A percentile compares a stretch with the other conserved stretches of the same genome.
These are phyloP conservation scores for Drosophila setosimentum DNA, from an alignment of 2,888 invertebrate species.

Conservation along the genomic window DNA sequence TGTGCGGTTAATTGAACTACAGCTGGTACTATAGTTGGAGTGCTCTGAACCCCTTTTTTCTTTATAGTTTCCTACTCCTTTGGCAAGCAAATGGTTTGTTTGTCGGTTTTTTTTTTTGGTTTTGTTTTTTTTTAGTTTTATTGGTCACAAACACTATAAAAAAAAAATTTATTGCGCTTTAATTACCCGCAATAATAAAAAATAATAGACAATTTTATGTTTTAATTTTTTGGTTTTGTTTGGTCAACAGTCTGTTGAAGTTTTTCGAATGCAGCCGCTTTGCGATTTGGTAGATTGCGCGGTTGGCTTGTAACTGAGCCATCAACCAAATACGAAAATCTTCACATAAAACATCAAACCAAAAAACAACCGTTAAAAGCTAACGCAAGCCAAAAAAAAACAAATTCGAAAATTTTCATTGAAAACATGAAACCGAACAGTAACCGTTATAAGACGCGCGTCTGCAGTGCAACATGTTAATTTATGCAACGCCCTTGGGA, in stretches of 20 bases:
- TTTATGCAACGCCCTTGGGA: constrained; percentile 78
- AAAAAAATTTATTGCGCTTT: not conserved
- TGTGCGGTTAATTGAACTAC: not conserved
- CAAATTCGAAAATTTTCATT: not conserved
- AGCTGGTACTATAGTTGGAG: not conserved
- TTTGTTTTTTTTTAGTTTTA: not conserved
- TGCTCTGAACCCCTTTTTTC: constrained; percentile 2
- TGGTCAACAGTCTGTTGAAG: constrained; percentile 1
- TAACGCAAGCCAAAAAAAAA: constrained; percentile 30
- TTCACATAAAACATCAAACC: constrained; percentile 6
- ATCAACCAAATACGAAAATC: constrained; percentile 29
- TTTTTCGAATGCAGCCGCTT: constrained; percentile 9
- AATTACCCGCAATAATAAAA: constrained; percentile 15
- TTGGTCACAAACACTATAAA: not conserved
- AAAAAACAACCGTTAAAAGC: constrained; percentile 50
- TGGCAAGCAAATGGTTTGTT: not conserved
- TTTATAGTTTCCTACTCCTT: constrained; percentile 14
- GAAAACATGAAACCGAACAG: not conserved
- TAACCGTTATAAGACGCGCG: constrained; percentile 30
- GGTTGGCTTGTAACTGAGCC: constrained; percentile 66
- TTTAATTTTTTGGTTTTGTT: not conserved
- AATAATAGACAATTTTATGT: constrained; percentile 2
- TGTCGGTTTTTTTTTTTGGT: not conserved
- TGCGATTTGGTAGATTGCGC: constrained; percentile 63
- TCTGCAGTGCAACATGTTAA: constrained; percentile 60